Evolutionary conservation across 2,113 vertebrate species (phyloP).

Genomic region (Erpornis zantholeuca): DNA sequence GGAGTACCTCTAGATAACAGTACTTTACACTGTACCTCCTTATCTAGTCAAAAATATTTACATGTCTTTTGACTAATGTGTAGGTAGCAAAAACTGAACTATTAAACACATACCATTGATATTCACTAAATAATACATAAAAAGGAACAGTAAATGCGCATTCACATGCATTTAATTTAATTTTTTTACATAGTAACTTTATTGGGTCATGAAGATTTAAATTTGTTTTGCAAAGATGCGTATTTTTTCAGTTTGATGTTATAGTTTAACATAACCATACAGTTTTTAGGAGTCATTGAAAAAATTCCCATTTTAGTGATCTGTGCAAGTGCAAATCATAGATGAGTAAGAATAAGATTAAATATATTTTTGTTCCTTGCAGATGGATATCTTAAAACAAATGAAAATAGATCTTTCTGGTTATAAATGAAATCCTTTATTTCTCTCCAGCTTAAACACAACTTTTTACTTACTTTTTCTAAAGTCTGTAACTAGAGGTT

Average conservation of each 20-base stretch:
- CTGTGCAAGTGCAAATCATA: conserved; percentile 51
- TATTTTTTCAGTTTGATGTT: conserved; percentile 19
- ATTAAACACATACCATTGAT: conserved; percentile 84
- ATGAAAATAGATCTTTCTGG: conserved; percentile 6
- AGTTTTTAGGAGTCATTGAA: conserved; percentile 31
- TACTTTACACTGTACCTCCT: conserved; percentile 77
- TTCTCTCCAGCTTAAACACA: conserved; percentile 34
- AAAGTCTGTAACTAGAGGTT: conserved; percentile 6
- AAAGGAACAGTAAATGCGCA: conserved; percentile 79
- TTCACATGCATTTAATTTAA: conserved; percentile 85
- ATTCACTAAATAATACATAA: conserved; percentile 81
- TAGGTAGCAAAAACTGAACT: conserved; percentile 81
- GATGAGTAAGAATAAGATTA: neutral
- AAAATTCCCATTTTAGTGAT: conserved; percentile 44
- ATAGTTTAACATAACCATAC: neutral
- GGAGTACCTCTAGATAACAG: conserved; percentile 74
- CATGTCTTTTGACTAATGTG: conserved; percentile 80
- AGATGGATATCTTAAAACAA: neutral
- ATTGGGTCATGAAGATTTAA: conserved; percentile 50
- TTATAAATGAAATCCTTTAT: conserved; percentile 15
- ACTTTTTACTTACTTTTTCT: neutral
- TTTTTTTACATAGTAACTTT: conserved; percentile 75
- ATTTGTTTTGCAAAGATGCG: conserved; percentile 28
- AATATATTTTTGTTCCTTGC: conserved; percentile 1
- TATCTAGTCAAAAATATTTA: conserved; percentile 83